Evolutionary conservation across 1,140 invertebrate species (phyloP), one percentile per base, ranked within the genome.

Genomic region (Drosophila miranda): DNA sequence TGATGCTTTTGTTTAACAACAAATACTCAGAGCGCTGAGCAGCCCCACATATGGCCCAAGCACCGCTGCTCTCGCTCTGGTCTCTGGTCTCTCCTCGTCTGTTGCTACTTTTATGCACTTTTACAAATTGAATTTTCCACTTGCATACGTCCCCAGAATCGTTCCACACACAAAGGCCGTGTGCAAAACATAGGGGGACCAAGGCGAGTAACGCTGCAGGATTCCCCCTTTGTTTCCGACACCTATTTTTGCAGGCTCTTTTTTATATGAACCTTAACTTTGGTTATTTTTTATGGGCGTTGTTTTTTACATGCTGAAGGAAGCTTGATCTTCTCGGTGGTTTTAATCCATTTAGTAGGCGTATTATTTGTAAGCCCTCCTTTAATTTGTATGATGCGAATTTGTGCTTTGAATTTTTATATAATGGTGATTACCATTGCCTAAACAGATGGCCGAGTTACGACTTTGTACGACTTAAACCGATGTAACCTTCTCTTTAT

Each of bases 111-210:
- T 86, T 78, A 87, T 86, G 82, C 82, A 86, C 82, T 86, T 87
- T 53, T 87, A 75, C 82, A 86, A 86, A 86, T 86, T 86, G 82
- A 86, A 86, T 86, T 86, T 86, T 86, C 82, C 82, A 87, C 78
- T 87, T 69, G 70, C 82, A 78, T 87, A 77, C 81, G 59, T 75
- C 56, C 34, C 52, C 61, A 42, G 60, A 60, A 49, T 41, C 34
- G 14, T 26, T 42, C 14, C 60, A 41, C 4, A 38, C 3, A 38
- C 28, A 48, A 30, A 49, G 48, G 43, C 49, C 14, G 23, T 26
- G 57, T 55, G 55, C 9, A 52, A 72, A 70, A 72, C 43, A 71
- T 50, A 48, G 28, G 13, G 19, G 23, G 41, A 14, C 30, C 41
- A 34, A 38, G 60, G 51, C 52, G 57, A 73, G 64, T 38, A 42